Evolutionary conservation across 1,140 invertebrate species (phyloP).

Genomic region (Teleogryllus occipitalis): DNA sequence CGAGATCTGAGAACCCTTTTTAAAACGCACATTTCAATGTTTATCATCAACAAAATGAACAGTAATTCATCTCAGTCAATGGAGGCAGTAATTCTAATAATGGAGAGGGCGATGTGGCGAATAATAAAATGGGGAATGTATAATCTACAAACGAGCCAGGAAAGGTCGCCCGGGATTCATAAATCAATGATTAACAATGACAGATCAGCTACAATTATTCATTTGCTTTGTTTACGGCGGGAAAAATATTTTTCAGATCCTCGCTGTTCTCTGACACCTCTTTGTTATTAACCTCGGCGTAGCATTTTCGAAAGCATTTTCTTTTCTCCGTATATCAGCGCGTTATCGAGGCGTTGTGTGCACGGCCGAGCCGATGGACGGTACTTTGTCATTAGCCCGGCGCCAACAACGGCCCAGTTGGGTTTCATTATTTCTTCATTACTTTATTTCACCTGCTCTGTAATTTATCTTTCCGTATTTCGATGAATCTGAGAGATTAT

Average conservation of each 20-base stretch:
- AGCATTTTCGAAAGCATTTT: not conserved
- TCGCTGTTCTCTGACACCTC: not conserved
- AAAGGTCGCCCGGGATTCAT: not conserved
- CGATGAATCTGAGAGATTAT: not conserved
- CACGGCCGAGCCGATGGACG: not conserved
- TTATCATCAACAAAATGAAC: constrained; percentile 5
- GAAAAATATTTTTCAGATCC: not conserved
- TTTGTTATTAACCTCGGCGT: not conserved
- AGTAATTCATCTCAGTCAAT: constrained; percentile 5
- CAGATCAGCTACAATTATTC: constrained; percentile 4
- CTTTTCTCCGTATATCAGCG: not conserved
- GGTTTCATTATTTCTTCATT: not conserved
- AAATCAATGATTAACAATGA: constrained; percentile 6
- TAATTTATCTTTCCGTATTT: not conserved
- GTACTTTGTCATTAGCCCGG: not conserved
- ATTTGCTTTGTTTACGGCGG: not conserved
- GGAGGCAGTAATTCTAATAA: not conserved
- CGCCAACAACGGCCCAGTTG: not conserved
- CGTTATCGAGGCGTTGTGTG: not conserved
- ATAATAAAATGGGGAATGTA: constrained; percentile 5
- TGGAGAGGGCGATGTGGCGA: not conserved
- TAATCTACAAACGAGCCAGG: not conserved
- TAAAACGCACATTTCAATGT: constrained; percentile 5
- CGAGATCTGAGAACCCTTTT: constrained; percentile 3
- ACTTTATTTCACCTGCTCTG: not conserved